Percentiles rank a stretch among this genome's conserved stretches.
These are phyloP conservation scores for Ivindomyrus marchei DNA, from an alignment of 2,113 vertebrate species.

Conservation along the genomic window DNA sequence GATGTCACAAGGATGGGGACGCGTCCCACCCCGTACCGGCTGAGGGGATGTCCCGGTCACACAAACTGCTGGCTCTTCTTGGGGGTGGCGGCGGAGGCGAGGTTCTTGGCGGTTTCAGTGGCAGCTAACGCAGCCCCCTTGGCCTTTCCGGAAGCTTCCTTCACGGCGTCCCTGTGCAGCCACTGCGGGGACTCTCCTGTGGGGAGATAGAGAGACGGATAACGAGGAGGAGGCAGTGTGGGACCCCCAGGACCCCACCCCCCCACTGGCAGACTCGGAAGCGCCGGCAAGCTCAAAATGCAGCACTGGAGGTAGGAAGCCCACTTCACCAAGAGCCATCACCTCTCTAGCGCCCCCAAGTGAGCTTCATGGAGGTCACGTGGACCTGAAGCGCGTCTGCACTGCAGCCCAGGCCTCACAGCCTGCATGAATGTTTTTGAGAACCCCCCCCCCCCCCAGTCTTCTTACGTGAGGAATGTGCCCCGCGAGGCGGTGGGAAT, in stretches of 20 bases:
- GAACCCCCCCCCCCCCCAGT: background rate
- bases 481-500: too few species aligned
- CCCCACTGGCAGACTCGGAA: background rate
- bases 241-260: background rate
- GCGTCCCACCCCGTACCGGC: background rate
- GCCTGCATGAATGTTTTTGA: background rate
- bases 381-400: background rate
- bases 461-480: too few species aligned
- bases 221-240: background rate
- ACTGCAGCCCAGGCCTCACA: background rate
- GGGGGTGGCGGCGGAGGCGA: constrained; percentile 50
- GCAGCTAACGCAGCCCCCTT: constrained; percentile 46
- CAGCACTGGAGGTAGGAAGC: background rate
- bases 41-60: constrained; percentile 30
- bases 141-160: constrained; percentile 52
- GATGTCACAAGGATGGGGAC: background rate
- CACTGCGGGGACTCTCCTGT: constrained; percentile 54
- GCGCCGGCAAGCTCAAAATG: background rate
- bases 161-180: constrained; percentile 50
- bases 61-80: constrained; percentile 59
- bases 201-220: background rate
- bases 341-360: background rate
- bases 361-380: background rate
- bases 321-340: background rate
- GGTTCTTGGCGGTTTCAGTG: constrained; percentile 45